These are phyloP conservation scores for Rhinoraja longicauda DNA, from an alignment of 2,797 vertebrate genomes.

Conservation along the genomic window DNA sequence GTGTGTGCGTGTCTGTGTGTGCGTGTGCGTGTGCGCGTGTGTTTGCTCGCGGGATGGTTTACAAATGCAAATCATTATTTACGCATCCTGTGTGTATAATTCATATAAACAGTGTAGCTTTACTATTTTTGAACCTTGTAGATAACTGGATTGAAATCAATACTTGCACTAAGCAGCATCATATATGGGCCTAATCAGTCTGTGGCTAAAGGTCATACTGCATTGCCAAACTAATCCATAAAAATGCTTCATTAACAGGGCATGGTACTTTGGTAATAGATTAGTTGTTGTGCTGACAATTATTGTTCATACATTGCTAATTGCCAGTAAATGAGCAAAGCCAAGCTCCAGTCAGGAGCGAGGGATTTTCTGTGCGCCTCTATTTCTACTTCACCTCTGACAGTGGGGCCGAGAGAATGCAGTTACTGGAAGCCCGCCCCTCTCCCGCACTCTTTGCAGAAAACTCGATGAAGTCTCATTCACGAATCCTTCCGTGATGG, in stretches of 20 bases:
- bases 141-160: conserved; percentile 22
- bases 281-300: not conserved
- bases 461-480: not conserved
- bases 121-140: not conserved
- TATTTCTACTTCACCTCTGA: not conserved
- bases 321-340: not conserved
- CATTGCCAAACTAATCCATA: conserved; percentile 22
- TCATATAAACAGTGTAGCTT: not conserved
- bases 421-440: not conserved
- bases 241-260: conserved; percentile 23
- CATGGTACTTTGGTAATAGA: conserved; percentile 10
- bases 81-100: not conserved
- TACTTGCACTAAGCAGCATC: not conserved
- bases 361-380: not conserved
- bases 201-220: conserved; percentile 24
- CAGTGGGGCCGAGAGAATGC: not conserved
- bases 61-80: not conserved
- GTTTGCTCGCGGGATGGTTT: not conserved
- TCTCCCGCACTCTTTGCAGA: not conserved
- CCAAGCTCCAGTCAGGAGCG: not conserved
- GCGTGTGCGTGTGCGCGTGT: too few relatives aligned
- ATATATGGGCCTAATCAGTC: not conserved
- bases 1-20: too few relatives aligned
- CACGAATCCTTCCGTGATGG: not conserved
- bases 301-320: conserved; percentile 8